Conservation (phyloP, 1,140 invertebrate species). For the Brachionus manjavacas region DNA sequence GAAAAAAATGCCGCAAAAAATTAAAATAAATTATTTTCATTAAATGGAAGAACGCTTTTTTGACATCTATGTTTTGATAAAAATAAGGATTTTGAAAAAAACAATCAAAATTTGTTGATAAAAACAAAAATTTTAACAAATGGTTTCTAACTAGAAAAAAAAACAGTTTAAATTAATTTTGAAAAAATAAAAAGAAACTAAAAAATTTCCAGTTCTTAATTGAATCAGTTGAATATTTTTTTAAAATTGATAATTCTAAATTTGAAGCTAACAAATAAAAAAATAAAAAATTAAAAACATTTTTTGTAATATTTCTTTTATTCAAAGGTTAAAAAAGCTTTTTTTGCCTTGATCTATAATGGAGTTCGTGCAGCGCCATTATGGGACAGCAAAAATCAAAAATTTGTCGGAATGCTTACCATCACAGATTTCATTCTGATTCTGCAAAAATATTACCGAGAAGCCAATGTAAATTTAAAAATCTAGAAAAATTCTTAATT, state of each 20-base stretch:
- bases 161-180: no score
- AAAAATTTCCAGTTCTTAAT: background rate
- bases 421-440: constrained; percentile 99
- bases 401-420: constrained; percentile 90
- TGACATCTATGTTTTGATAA: no score
- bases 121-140: no score
- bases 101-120: no score
- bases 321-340: constrained; percentile 80
- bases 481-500: background rate
- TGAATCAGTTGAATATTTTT: background rate
- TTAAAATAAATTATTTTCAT: no score
- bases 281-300: background rate
- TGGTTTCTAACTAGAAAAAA: no score
- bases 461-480: constrained; percentile 68
- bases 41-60: no score
- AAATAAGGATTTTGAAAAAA: no score
- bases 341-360: constrained; percentile 96
- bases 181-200: no score
- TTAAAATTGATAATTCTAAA: background rate
- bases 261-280: background rate
- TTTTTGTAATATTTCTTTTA: background rate
- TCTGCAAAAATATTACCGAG: constrained; percentile 85
- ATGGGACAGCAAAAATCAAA: constrained; percentile 85
- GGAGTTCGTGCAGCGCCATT: constrained; percentile 94
- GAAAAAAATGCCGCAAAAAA: no score